Percentiles rank a stretch among this genome's conserved stretches.
Evolutionary conservation across 1,140 invertebrate genomes (phyloP).

Genomic region (Ectropis grisescens): DNA sequence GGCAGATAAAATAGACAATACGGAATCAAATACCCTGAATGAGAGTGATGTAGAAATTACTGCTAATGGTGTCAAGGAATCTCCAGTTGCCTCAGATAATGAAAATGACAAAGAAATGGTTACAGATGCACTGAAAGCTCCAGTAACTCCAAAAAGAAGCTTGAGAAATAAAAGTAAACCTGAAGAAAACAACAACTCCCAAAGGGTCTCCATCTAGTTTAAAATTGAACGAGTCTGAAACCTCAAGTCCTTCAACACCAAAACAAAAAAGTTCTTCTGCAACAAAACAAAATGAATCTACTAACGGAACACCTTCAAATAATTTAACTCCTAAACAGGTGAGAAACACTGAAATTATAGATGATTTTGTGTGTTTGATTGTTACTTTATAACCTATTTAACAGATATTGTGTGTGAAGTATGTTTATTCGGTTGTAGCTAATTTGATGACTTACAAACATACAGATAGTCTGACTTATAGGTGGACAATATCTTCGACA

Average conservation of each 20-base stretch:
- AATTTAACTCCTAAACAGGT: conserved; percentile 54
- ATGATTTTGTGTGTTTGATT: neutral
- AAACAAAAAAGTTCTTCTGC: conserved; percentile 30
- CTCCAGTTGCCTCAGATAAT: no score
- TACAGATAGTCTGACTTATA: no score
- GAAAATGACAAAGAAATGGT: no score
- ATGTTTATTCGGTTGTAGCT: no score
- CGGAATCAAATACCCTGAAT: no score
- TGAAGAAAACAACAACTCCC: conserved; percentile 17
- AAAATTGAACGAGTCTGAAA: conserved; percentile 25
- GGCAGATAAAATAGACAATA: no score
- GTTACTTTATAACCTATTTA: neutral
- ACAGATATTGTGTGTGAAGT: no score
- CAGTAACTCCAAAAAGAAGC: conserved; percentile 18
- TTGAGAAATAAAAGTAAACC: conserved; percentile 18
- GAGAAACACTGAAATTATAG: conserved; percentile 6
- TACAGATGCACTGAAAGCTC: no score
- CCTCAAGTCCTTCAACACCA: conserved; percentile 25
- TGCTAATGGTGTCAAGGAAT: no score
- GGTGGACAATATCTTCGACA: no score
- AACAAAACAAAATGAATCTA: conserved; percentile 31
- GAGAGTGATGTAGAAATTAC: no score
- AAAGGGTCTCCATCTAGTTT: conserved; percentile 24
- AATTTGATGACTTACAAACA: no score
- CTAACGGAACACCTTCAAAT: conserved; percentile 27